Base-by-base conservation (phyloP, 2,797 vertebrate species). In the Martes flavigula region DNA sequence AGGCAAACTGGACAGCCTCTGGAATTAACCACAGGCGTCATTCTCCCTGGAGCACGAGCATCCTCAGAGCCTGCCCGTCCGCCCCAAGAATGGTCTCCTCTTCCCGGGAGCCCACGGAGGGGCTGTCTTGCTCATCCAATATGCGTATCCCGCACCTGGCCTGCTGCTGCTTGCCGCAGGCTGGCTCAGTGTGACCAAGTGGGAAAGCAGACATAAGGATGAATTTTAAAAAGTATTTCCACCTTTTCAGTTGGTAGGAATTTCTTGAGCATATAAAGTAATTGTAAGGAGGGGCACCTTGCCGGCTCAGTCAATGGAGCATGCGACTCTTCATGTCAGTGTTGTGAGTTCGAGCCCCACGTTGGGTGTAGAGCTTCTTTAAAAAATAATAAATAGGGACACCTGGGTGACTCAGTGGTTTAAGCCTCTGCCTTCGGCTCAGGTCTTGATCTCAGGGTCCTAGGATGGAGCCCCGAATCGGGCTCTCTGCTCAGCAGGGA, bases 1-100 rank as follows among this genome's bases (percentile, higher is more conserved):
- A 97, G 97, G 96, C 91, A 96, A 98, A 96, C 79, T 79, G 97
- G 97, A 96, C 87, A 48, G 97, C 86, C 97, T 97, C 89, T 83
- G 94, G 96, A 98, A 97, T 90, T 77, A 91, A 95, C 77, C 27
- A 32, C 51, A 90, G 72, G 82, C n/a, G 0, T 48, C 83, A 1
- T 64, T 60, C 46, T 14, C 56, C 30, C 20, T 4, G 12, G 38
- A 70, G 51, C 15, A 4, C 9, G 0, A 0, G 32, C 25, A 27
- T 66, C 43, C 72, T 30, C 48, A n/a, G 25, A 78, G 30, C 27
- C 40, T 35, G 56, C 18, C 32, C 27, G 40, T 35, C 0, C 0
- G 68, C 60, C 38, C n/a, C 14, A 7, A 17, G 18, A 7, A 2
- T 3, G 20, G 27, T 35, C 17, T 48, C 21, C 70, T 62, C 32